These are phyloP conservation scores for Marmota flaviventris DNA, from an alignment of 2,113 vertebrate genomes.

Conservation along the genomic window DNA sequence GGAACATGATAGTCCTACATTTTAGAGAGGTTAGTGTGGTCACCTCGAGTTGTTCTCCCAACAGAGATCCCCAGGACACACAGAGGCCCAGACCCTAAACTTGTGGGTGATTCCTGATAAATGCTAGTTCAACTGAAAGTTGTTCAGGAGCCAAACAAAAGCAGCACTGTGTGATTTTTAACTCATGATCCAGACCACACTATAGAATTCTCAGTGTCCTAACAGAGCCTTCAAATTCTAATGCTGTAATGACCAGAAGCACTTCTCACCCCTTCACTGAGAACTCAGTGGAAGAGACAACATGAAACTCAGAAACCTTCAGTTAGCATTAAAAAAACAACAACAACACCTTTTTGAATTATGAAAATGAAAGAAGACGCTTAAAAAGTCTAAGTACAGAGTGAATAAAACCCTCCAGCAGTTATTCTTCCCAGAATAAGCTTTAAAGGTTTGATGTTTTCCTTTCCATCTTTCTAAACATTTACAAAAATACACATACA, in stretches of 20 bases:
- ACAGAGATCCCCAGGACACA: background rate
- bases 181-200: background rate
- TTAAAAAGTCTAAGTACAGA: background rate
- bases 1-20: constrained; percentile 4
- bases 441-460: background rate
- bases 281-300: background rate
- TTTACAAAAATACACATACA: background rate
- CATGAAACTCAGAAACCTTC: background rate
- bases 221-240: background rate
- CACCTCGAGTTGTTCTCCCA: background rate
- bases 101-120: background rate
- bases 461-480: background rate
- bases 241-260: background rate
- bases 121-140: background rate
- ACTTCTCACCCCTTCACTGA: background rate
- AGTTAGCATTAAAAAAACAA: background rate
- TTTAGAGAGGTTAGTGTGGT: background rate
- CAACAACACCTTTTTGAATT: background rate
- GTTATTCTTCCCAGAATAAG: background rate
- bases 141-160: constrained; percentile 46
- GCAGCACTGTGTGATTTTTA: background rate
- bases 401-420: background rate
- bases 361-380: constrained; percentile 5
- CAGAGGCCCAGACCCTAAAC: background rate
- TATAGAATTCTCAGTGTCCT: background rate